Evolutionary conservation across 2,797 vertebrate species (phyloP).

Genomic region (Pseudochirops cupreus): DNA sequence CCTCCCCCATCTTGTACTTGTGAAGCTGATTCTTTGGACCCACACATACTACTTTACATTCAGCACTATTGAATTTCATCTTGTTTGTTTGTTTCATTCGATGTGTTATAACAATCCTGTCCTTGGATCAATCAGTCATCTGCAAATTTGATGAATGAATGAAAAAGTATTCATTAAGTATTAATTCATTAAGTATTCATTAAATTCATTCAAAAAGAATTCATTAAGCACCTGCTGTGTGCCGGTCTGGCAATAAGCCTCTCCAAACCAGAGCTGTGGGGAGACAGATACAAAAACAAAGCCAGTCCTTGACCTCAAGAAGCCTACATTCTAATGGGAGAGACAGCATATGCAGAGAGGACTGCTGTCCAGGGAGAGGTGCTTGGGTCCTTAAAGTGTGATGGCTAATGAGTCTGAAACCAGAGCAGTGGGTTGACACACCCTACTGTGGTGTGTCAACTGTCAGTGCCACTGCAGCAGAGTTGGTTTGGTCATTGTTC

Average conservation of each 20-base stretch:
- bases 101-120: background rate
- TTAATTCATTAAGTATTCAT: too few relatives aligned
- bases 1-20: background rate
- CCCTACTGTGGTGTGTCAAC: background rate
- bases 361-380: background rate
- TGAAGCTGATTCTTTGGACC: background rate
- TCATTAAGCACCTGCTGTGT: background rate
- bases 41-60: background rate
- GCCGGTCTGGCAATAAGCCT: too few relatives aligned
- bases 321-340: background rate
- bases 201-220: background rate
- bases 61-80: background rate
- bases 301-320: background rate
- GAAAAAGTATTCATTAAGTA: background rate
- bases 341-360: background rate
- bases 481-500: background rate
- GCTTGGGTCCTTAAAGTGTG: background rate
- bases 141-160: background rate
- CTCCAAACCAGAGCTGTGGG: background rate
- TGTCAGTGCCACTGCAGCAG: background rate
- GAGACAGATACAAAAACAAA: background rate
- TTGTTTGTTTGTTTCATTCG: background rate
- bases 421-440: background rate
- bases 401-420: background rate
- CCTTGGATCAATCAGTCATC: background rate